phyloP scores from a whole-genome alignment of 2,797 vertebrate genomes.

The Telmatherina bonti region DNA sequence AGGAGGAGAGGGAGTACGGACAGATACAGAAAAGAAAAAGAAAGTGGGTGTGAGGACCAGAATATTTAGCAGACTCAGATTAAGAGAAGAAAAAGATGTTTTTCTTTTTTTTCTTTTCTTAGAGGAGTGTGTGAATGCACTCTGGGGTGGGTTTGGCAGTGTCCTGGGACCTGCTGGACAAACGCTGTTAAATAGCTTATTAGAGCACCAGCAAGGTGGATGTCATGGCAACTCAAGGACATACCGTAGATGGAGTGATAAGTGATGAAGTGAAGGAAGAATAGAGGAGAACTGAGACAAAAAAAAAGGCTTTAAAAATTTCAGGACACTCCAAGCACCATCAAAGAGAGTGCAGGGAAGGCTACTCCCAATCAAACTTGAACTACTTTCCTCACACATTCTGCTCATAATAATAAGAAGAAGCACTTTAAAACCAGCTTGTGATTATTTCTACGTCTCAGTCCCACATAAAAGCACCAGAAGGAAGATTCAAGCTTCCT shows the following conservation, averaged over 20 bases:
- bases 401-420: constrained; percentile 48
- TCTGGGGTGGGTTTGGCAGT: constrained; percentile 19
- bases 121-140: constrained; percentile 20
- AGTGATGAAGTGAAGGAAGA: not conserved
- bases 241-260: constrained; percentile 28
- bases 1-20: constrained; percentile 7
- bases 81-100: constrained; percentile 32
- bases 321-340: constrained; percentile 51
- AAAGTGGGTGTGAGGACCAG: constrained; percentile 50
- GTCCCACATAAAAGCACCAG: constrained; percentile 25
- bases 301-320: constrained; percentile 32
- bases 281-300: not conserved
- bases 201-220: constrained; percentile 61
- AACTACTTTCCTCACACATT: constrained; percentile 50
- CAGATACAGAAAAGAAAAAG: constrained; percentile 35
- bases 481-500: constrained; percentile 9
- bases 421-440: constrained; percentile 60
- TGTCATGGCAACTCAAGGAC: constrained; percentile 25
- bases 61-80: constrained; percentile 56
- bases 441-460: constrained; percentile 68
- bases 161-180: constrained; percentile 55
- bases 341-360: constrained; percentile 55
- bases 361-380: constrained; percentile 68
- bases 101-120: constrained; percentile 4
- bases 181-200: constrained; percentile 65